Percentiles rank a stretch among this genome's conserved stretches.
phyloP scores from a whole-genome alignment of 1,140 invertebrate species.

The Plodia interpunctella region DNA sequence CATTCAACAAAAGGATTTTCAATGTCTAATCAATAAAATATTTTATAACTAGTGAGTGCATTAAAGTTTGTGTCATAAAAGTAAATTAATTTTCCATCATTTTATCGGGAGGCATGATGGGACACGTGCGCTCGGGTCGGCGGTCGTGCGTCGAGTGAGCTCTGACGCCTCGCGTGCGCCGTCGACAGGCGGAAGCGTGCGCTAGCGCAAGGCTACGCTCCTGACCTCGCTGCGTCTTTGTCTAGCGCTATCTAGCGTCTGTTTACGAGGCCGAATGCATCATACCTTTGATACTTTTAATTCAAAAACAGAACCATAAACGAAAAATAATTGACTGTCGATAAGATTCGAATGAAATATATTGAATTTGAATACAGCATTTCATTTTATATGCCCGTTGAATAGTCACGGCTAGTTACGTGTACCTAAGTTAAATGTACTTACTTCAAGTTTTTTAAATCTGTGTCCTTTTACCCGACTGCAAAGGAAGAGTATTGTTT shows the following conservation, averaged over 20 bases:
- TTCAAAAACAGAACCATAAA: constrained; percentile 33
- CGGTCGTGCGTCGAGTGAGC: constrained; percentile 42
- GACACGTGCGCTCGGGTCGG: constrained; percentile 31
- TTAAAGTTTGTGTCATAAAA: background rate
- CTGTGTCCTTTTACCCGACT: no score
- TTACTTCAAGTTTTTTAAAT: no score
- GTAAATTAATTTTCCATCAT: background rate
- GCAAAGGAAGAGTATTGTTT: no score
- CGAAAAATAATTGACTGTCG: background rate
- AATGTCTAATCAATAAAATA: no score
- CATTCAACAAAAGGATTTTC: no score
- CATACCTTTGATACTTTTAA: constrained; percentile 46
- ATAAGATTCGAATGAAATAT: no score
- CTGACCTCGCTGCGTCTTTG: constrained; percentile 74
- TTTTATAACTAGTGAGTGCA: no score
- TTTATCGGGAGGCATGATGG: constrained; percentile 7
- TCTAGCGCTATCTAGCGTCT: constrained; percentile 74
- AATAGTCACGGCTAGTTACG: no score
- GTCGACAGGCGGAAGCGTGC: constrained; percentile 66
- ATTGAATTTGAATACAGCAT: no score
- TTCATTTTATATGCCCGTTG: no score
- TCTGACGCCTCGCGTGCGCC: constrained; percentile 30
- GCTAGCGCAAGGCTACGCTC: constrained; percentile 73
- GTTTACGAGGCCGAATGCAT: constrained; percentile 73
- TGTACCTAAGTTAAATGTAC: no score